Evolutionary conservation across 2,113 vertebrate genomes (phyloP).

Genomic region (Arizona elegans): DNA sequence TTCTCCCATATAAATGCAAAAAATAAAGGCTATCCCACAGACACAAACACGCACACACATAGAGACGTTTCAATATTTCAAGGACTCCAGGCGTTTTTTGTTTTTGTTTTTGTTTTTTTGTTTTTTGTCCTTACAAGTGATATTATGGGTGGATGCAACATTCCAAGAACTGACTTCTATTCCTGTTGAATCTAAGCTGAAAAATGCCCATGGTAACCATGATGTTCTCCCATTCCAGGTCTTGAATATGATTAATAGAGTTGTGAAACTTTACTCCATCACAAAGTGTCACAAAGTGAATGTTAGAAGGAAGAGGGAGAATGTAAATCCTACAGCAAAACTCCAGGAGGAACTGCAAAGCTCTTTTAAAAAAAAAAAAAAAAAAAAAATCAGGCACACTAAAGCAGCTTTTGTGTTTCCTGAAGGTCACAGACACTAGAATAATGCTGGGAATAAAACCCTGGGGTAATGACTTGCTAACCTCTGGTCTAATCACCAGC

Average conservation of each 20-base stretch:
- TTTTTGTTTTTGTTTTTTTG: too few species aligned
- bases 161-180: background rate
- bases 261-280: background rate
- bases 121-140: background rate
- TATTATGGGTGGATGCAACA: background rate
- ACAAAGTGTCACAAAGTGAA: background rate
- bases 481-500: conserved; percentile 3
- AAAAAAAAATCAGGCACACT: background rate
- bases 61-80: background rate
- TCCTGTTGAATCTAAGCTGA: background rate
- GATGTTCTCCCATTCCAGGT: background rate
- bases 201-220: background rate
- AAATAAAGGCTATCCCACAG: background rate
- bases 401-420: background rate
- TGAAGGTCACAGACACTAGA: background rate
- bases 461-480: background rate
- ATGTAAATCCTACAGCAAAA: background rate
- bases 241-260: background rate
- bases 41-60: rapidly evolving
- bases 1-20: background rate
- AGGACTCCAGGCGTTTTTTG: background rate
- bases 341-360: background rate
- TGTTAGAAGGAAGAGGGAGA: background rate
- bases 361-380: background rate
- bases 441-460: background rate